Conservation (phyloP, 1,140 invertebrate genomes). For the Atta cephalotes region DNA sequence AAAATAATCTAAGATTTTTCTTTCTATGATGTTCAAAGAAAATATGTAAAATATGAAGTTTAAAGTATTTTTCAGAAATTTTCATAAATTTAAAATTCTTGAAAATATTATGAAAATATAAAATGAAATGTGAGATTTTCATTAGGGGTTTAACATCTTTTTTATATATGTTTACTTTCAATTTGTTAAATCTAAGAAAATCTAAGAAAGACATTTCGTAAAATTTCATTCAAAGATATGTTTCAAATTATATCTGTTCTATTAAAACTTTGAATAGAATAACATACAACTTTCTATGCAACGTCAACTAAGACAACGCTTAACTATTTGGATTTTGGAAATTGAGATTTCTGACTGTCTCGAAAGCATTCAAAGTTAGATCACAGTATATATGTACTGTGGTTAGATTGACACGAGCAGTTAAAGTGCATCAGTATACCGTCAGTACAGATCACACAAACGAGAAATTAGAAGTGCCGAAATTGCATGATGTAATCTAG, state of each 20-base stretch:
- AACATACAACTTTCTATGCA: neutral
- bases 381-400: neutral
- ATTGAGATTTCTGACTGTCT: constrained; percentile 16
- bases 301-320: neutral
- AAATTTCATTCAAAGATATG: neutral
- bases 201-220: neutral
- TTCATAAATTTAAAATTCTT: too few relatives aligned
- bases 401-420: too few relatives aligned
- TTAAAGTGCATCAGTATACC: neutral
- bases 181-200: neutral
- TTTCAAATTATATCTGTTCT: neutral
- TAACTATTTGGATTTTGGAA: constrained; percentile 16
- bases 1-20: too few relatives aligned
- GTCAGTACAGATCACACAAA: neutral
- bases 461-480: neutral
- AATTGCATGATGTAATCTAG: neutral
- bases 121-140: too few relatives aligned
- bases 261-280: neutral
- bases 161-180: neutral
- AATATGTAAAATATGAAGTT: too few relatives aligned
- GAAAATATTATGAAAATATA: too few relatives aligned
- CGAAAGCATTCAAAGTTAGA: constrained; percentile 19
- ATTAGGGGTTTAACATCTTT: neutral
- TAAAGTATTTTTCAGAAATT: too few relatives aligned
- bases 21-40: too few relatives aligned